Evolutionary conservation across 1,140 invertebrate species (phyloP), one percentile per base, ranked within the genome.

Genomic region (Andrena cerasifolii): DNA sequence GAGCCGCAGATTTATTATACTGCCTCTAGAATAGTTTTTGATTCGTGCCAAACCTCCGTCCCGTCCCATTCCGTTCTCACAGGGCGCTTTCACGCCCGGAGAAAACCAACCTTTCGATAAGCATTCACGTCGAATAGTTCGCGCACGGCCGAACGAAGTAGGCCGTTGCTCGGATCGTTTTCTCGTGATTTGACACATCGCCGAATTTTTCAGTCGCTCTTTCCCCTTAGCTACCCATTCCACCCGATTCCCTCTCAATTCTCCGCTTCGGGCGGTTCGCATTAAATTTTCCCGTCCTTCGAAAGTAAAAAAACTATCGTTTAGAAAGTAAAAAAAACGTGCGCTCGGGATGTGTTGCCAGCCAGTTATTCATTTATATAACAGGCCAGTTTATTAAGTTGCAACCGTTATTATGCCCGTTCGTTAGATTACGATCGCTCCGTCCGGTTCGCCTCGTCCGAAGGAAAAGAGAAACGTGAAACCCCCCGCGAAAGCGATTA

Each of bases 31-130:
- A 33, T 54, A 16, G n/a, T 65, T 66, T 84, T 80, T 45, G 40
- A 83, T 82, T 72, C 31, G 67, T 81, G 79, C 53, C 80, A 80
- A 82, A 89, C n/a, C n/a, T n/a, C n/a, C n/a, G 72, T 85, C 80
- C 80, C 75, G 86, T 78, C 73, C 78, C 66, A 79, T 76, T 82
- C 8, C 51, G 21, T 10, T 24, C 47, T 4, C 61, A 78, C 31
- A 63, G 79, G 78, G 76, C 80, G 87, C 89, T 91, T 91, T 90
- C 89, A 88, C 90, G 79, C 73, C 77, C 61, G 83, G 86, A 84
- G 87, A 90, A 90, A 90, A 90, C 85, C 81, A 40, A 87, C 84
- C 85, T 89, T 89, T 89, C 88, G 82, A 89, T 90, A 90, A 89
- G 88, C 89, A 90, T 90, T 90, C 90, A 89, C 86, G 85, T 82